Percentiles rank a stretch among this genome's conserved stretches.
Conservation (phyloP, 2,797 vertebrate species). For the Hypotaenidia okinawae region DNA sequence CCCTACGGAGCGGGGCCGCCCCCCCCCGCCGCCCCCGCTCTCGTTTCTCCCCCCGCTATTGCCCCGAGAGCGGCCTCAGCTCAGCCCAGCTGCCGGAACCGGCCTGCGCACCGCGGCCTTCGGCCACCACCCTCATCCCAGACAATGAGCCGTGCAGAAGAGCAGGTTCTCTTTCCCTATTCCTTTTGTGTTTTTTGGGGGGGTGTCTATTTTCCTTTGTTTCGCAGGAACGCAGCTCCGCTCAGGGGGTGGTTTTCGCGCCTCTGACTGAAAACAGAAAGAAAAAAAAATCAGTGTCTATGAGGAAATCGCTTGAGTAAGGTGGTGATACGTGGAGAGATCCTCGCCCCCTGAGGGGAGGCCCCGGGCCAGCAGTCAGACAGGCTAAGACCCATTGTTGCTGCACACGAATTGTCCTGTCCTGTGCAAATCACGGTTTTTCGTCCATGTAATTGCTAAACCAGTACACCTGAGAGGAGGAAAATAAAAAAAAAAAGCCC, state of each 20-base stretch:
- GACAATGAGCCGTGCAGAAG: not conserved
- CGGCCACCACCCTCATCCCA: not conserved
- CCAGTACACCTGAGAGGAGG: not conserved
- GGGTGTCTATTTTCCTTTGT: not conserved
- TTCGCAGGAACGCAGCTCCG: not conserved
- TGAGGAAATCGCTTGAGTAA: rapidly evolving
- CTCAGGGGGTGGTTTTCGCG: not conserved
- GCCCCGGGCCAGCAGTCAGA: too few species aligned
- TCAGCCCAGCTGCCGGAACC: not conserved
- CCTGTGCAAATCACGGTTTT: not conserved
- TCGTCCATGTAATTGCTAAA: not conserved
- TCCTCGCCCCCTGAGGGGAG: not conserved
- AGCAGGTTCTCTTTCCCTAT: not conserved
- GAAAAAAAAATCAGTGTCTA: not conserved
- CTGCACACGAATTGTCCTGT: rapidly evolving
- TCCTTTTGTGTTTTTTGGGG: too few species aligned
- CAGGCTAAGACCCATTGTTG: not conserved
- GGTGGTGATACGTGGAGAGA: not conserved
- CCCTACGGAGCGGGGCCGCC: not conserved
- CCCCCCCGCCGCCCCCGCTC: not conserved
- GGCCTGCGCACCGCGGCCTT: not conserved
- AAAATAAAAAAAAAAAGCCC: not conserved
- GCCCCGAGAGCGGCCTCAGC: not conserved
- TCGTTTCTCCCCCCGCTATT: not conserved
- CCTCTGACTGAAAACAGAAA: not conserved